phyloP scores from a whole-genome alignment of 2,888 invertebrate genomes.

The Aricia artaxerxes region DNA sequence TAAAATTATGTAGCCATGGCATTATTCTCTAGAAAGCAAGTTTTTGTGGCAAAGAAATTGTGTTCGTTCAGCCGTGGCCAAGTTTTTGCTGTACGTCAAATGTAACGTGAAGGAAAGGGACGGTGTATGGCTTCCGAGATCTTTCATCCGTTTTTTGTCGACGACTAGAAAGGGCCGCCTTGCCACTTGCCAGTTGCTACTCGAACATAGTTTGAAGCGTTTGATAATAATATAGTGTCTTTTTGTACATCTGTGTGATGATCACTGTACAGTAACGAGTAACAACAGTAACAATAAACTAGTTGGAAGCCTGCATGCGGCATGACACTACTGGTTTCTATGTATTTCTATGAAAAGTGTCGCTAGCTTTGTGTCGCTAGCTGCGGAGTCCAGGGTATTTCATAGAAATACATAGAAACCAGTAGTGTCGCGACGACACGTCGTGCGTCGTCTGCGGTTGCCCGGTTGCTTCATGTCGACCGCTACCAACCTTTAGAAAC shows the following conservation, averaged over 20 bases:
- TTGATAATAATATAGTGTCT: not conserved
- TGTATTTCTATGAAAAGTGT: too few species aligned
- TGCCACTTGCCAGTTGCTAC: not conserved
- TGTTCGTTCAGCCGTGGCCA: conserved; percentile 18
- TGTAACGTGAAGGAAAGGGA: conserved; percentile 20
- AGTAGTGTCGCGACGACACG: too few species aligned
- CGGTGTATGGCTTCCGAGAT: conserved; percentile 5
- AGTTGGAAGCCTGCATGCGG: too few species aligned
- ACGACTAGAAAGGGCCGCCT: not conserved
- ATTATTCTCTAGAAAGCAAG: conserved; percentile 18
- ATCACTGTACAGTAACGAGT: not conserved
- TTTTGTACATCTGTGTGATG: too few species aligned
- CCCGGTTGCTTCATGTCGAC: too few species aligned
- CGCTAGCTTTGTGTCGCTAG: too few species aligned
- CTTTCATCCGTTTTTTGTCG: not conserved
- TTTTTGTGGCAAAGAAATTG: conserved; percentile 23
- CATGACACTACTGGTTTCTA: too few species aligned
- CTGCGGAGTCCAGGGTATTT: too few species aligned
- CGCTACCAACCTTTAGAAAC: not conserved
- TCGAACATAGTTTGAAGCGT: not conserved
- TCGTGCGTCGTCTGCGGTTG: too few species aligned
- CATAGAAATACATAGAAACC: too few species aligned
- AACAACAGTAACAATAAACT: not conserved
- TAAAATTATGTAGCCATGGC: conserved; percentile 10
- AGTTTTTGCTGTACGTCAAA: conserved; percentile 18